Conservation (phyloP, 30 jellyfish, hydroid and myxozoan species). For the Aurelia sp. region DNA sequence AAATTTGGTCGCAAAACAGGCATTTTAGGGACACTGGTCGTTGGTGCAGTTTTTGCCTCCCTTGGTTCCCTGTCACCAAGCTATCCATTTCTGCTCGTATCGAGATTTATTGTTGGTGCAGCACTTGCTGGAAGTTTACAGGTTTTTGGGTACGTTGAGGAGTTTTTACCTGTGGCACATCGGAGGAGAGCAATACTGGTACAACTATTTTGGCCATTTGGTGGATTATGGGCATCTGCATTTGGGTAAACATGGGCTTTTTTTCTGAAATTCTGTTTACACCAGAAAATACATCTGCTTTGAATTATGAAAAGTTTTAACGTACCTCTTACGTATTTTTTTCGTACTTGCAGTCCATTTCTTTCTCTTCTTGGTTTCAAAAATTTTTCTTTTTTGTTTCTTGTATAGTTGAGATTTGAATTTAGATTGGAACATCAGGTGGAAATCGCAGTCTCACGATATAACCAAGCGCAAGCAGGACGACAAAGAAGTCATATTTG, state of each 20-base stretch:
- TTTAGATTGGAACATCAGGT: too few relatives aligned
- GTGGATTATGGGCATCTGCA: conserved; percentile 76
- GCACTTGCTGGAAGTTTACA: conserved; percentile 73
- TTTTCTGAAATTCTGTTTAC: too few relatives aligned
- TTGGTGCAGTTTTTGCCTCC: conserved; percentile 63
- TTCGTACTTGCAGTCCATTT: too few relatives aligned
- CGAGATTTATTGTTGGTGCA: conserved; percentile 69
- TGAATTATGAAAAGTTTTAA: too few relatives aligned
- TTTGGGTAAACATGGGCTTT: conserved; percentile 28
- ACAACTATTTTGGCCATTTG: conserved; percentile 73
- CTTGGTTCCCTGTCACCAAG: conserved; percentile 64
- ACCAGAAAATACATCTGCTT: too few relatives aligned
- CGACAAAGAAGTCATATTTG: too few relatives aligned
- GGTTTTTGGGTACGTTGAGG: conserved; percentile 73
- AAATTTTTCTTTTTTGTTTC: too few relatives aligned
- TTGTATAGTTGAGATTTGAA: too few relatives aligned
- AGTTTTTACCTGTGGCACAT: conserved; percentile 63
- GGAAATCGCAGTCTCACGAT: too few relatives aligned
- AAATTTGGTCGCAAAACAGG: conserved; percentile 55
- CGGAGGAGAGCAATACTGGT: conserved; percentile 68
- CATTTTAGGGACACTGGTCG: conserved; percentile 26
- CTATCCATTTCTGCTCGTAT: conserved; percentile 53
- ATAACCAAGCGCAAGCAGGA: too few relatives aligned
- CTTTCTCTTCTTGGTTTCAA: too few relatives aligned
- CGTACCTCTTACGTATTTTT: too few relatives aligned